Evolutionary conservation across 2,888 invertebrate genomes (phyloP).

Genomic region (Polymixis lichenea): DNA sequence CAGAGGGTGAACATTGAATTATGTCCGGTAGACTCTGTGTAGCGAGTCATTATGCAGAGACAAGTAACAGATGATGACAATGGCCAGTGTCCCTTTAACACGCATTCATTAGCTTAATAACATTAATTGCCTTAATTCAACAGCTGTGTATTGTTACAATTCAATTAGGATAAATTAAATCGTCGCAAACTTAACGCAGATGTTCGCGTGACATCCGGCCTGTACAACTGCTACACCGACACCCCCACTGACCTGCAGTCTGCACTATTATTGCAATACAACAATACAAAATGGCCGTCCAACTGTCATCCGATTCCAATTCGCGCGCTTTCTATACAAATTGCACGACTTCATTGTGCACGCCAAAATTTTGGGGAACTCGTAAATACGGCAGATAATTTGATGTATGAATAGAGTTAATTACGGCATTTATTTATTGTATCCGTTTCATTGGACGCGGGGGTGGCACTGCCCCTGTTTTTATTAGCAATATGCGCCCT

Average conservation of each 20-base stretch:
- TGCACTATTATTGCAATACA: constrained; percentile 76
- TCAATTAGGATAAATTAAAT: constrained; percentile 63
- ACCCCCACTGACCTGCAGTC: constrained; percentile 73
- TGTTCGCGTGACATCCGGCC: constrained; percentile 60
- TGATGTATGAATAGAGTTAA: constrained; percentile 87
- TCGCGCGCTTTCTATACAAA: constrained; percentile 77
- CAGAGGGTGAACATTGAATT: constrained; percentile 27
- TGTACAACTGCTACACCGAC: constrained; percentile 28
- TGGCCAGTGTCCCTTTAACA: constrained; percentile 39
- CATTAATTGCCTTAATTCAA: constrained; percentile 50
- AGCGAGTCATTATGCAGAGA: constrained; percentile 19
- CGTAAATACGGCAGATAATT: constrained; percentile 82
- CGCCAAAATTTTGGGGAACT: constrained; percentile 75
- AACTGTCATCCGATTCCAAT: constrained; percentile 83
- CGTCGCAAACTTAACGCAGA: constrained; percentile 61
- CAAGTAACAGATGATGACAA: constrained; percentile 50
- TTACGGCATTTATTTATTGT: constrained; percentile 88
- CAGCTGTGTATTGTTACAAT: constrained; percentile 63
- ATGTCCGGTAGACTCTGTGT: constrained; percentile 11
- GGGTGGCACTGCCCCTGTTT: constrained; percentile 79
- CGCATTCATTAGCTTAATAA: constrained; percentile 47
- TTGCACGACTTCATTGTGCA: constrained; percentile 72
- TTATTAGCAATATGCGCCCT: constrained; percentile 82
- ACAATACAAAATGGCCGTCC: constrained; percentile 82
- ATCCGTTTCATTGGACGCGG: constrained; percentile 83